These are phyloP conservation scores for Euwallacea fornicatus DNA, from an alignment of 1,140 invertebrate species.

Conservation along the genomic window DNA sequence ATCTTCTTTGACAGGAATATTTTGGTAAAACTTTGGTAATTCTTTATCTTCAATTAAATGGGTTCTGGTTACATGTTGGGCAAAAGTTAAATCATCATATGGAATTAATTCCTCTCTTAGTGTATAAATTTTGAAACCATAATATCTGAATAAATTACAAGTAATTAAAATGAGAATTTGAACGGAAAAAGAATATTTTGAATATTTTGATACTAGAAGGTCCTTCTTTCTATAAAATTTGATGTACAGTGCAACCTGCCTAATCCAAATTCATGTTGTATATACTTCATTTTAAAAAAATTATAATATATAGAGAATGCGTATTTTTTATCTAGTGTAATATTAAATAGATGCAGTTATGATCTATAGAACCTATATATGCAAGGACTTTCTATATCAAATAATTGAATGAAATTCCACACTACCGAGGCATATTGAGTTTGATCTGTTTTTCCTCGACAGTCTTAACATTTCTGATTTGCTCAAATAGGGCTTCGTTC, in stretches of 20 bases:
- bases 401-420: not conserved
- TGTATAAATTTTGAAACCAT: conserved; percentile 69
- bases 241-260: no score
- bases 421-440: conserved; percentile 69
- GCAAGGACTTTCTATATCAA: not conserved
- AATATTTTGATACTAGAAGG: no score
- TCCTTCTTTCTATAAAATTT: no score
- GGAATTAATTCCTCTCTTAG: conserved; percentile 63
- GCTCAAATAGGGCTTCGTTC: conserved; percentile 57
- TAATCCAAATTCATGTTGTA: no score
- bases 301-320: no score
- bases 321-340: no score
- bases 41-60: conserved; percentile 58
- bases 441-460: conserved; percentile 82
- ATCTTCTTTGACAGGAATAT: conserved; percentile 54
- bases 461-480: conserved; percentile 66
- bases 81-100: conserved; percentile 68
- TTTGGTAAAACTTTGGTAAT: conserved; percentile 60
- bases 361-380: not conserved
- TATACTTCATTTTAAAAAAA: no score
- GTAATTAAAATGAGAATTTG: not conserved
- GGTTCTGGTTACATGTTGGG: conserved; percentile 74
- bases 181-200: no score
- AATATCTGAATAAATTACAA: conserved; percentile 56
- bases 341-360: not conserved